Evolutionary conservation across 2,113 vertebrate genomes (phyloP).

Genomic region (Bothrops jararaca): DNA sequence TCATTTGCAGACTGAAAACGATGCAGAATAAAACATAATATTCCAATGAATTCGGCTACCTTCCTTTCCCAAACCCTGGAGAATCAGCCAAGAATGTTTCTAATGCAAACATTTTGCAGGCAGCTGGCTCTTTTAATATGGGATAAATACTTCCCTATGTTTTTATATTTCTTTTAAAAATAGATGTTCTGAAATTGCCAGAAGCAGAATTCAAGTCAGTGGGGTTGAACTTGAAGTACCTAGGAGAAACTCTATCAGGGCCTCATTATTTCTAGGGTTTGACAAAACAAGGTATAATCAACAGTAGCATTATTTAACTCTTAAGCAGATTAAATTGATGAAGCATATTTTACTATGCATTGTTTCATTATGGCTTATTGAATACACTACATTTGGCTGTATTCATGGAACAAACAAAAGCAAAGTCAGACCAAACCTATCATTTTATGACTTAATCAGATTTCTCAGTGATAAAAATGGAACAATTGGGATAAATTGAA

Average conservation of each 20-base stretch:
- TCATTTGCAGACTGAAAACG: not conserved
- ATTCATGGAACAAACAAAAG: not conserved
- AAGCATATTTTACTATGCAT: not conserved
- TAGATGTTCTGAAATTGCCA: conserved; percentile 21
- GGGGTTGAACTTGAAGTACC: not conserved
- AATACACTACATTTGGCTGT: not conserved
- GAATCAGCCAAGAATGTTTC: conserved; percentile 7
- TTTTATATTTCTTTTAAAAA: not conserved
- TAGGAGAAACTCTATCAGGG: not conserved
- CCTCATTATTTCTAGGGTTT: not conserved
- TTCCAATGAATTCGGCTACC: not conserved
- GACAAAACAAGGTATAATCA: not conserved
- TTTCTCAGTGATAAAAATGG: not conserved
- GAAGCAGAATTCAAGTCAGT: not conserved
- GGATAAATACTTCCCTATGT: conserved; percentile 13
- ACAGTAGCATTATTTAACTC: not conserved
- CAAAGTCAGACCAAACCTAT: not conserved
- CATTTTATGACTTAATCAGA: not conserved
- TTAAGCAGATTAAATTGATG: not conserved
- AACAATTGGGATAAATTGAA: not conserved
- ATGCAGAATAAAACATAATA: conserved; percentile 11
- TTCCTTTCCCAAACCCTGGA: not conserved
- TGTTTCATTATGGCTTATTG: not conserved
- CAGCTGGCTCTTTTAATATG: conserved; percentile 24
- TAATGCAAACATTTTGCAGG: conserved; percentile 38